Conservation (phyloP, 2,113 vertebrate genomes). For the Lutjanus erythropterus region DNA sequence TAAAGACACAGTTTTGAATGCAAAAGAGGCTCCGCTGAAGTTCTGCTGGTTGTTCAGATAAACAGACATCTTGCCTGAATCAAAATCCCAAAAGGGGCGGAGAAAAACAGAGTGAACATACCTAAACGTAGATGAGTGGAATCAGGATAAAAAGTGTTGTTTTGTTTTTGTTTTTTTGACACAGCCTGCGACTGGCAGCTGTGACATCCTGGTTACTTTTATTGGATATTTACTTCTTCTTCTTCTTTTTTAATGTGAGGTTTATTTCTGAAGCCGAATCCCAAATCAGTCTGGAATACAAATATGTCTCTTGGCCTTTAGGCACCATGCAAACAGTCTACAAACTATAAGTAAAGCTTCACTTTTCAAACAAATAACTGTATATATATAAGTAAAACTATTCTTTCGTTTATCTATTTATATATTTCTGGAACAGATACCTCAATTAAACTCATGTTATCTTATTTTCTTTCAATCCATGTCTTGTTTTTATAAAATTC, state of each 20-base stretch:
- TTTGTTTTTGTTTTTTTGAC: slow-evolving; percentile 23
- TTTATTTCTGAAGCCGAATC: slow-evolving; percentile 45
- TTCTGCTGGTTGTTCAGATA: slow-evolving; percentile 54
- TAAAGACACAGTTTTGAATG: slow-evolving; percentile 46
- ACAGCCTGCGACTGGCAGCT: slow-evolving; percentile 33
- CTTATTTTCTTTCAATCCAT: neutral
- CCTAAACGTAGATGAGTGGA: slow-evolving; percentile 55
- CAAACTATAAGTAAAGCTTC: neutral
- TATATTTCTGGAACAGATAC: neutral
- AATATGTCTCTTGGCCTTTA: slow-evolving; percentile 23
- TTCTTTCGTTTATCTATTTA: neutral
- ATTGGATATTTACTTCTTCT: neutral
- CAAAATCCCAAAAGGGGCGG: slow-evolving; percentile 47
- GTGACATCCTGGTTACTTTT: slow-evolving; percentile 51
- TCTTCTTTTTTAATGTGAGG: neutral
- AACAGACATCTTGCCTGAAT: slow-evolving; percentile 60
- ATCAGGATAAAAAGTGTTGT: slow-evolving; percentile 49
- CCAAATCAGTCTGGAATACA: neutral
- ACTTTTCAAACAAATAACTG: neutral
- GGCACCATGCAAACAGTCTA: neutral
- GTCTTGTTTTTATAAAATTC: slow-evolving; percentile 30
- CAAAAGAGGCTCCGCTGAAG: slow-evolving; percentile 32
- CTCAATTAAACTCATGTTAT: neutral
- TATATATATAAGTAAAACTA: neutral
- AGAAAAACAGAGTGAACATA: slow-evolving; percentile 41